phyloP scores from a whole-genome alignment of 2,113 vertebrate genomes.

The Ophiodon elongatus region DNA sequence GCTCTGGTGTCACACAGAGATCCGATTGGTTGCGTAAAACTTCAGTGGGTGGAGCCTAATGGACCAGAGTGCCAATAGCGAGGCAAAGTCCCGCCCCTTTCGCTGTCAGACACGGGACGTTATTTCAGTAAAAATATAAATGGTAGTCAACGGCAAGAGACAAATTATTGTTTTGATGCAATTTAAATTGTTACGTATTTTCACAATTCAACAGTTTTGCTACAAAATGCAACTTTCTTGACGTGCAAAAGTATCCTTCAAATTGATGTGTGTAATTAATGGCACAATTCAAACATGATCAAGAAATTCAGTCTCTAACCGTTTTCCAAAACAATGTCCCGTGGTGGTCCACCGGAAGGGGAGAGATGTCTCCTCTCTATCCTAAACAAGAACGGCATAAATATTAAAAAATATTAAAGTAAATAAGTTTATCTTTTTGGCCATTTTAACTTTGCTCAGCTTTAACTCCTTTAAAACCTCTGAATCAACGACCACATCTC shows the following conservation, averaged over 20 bases:
- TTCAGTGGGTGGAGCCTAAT: conserved; percentile 27
- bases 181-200: too few species aligned
- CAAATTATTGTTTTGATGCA: not conserved
- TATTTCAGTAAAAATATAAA: not conserved
- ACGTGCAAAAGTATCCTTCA: too few species aligned
- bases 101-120: not conserved
- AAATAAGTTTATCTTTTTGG: too few species aligned
- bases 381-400: not conserved
- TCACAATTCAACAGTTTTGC: too few species aligned
- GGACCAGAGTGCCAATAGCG: not conserved
- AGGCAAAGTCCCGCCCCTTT: not conserved
- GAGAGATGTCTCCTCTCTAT: too few species aligned
- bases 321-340: not conserved
- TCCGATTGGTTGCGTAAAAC: conserved; percentile 17
- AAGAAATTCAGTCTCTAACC: not conserved
- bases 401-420: not conserved
- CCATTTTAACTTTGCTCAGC: too few species aligned
- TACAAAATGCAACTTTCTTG: too few species aligned
- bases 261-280: not conserved
- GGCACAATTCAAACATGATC: not conserved
- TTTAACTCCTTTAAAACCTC: too few species aligned
- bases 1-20: not conserved
- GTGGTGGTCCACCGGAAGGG: not conserved
- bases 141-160: not conserved
- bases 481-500: not conserved